Evolutionary conservation across 2,113 vertebrate genomes (phyloP), one percentile per base, ranked within the genome.

Genomic region (Macquaria australasica): DNA sequence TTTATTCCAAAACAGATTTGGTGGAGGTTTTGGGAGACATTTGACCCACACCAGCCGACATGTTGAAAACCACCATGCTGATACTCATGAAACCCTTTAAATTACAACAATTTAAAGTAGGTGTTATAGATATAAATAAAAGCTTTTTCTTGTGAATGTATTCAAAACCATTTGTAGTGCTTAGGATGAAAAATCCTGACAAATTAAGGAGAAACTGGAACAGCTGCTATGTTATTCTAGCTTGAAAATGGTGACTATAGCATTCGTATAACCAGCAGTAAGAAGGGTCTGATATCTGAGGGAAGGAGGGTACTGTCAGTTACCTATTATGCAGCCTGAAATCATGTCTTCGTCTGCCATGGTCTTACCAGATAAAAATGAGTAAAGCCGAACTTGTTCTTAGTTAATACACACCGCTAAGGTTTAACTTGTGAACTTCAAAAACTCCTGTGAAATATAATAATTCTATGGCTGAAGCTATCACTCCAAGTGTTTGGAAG

Each of bases 271-370:
- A 58, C 25, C 68, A 63, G 31, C 20, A 43, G 28, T 9, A 60
- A 55, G 31, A 60, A 41, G 31, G 9, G 37, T 73, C 82, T 73
- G 39, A 62, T 45, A 48, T 76, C 34, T 74, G n/a, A 71, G 25
- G 59, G 43, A 64, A 63, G 72, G 31, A 5, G 45, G 53, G 14
- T n/a, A 4, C 14, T 67, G 21, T 74, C 76, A 63, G 45, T 63
- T 39, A 59, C 39, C 37, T 73, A 16, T 76, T 56, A 50, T 81
- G 15, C 63, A 51, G 25, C 55, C 25, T 77, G 56, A 56, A 83
- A 63, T 69, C 31, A 56, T 55, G 31, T 43, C 6, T 12, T 11
- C 48, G 11, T 70, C 18, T 69, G 7, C 28, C 25, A 48, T 59
- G 2, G 4, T 39, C 23, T 1, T n/a, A 67, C 23, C 23, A 21